Evolutionary conservation across 2,888 invertebrate species (phyloP).

Genomic region (Macropis europaea): DNA sequence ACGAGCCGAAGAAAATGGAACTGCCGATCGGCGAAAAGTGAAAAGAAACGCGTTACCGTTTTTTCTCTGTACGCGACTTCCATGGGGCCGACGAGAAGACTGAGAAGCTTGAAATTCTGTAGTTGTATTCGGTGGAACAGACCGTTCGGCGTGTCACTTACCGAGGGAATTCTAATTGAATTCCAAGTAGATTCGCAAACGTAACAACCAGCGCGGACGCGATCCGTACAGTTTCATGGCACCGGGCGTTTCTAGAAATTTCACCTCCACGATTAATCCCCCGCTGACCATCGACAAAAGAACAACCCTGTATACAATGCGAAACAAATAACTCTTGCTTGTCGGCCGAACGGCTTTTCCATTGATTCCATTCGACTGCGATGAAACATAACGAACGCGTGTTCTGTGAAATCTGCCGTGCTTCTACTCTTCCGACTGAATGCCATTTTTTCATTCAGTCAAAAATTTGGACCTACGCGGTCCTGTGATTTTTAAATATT

Average conservation of each 20-base stretch:
- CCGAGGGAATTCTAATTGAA: constrained; percentile 59
- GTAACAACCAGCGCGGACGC: constrained; percentile 19
- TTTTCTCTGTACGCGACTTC: neutral
- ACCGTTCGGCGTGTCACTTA: constrained; percentile 42
- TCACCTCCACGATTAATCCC: neutral
- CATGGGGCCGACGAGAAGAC: neutral
- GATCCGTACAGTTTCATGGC: constrained; percentile 16
- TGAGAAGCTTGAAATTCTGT: constrained; percentile 12
- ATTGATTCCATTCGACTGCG: constrained; percentile 4
- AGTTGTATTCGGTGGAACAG: neutral
- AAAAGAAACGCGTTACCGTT: neutral
- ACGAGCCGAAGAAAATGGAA: neutral
- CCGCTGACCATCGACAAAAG: neutral
- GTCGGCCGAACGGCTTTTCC: neutral
- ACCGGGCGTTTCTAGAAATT: constrained; percentile 39
- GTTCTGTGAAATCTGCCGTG: too few species aligned
- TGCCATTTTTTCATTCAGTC: too few species aligned
- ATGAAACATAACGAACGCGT: neutral
- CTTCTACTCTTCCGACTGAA: too few species aligned
- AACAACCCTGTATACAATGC: neutral
- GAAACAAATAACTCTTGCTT: constrained; percentile 1
- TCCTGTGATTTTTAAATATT: too few species aligned
- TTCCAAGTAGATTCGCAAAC: constrained; percentile 59
- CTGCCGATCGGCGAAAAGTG: neutral
- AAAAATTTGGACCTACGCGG: too few species aligned